Percentiles rank a stretch among this genome's conserved stretches.
These are phyloP conservation scores for Drosophila pruinosa DNA, from an alignment of 1,140 invertebrate species.

Conservation along the genomic window DNA sequence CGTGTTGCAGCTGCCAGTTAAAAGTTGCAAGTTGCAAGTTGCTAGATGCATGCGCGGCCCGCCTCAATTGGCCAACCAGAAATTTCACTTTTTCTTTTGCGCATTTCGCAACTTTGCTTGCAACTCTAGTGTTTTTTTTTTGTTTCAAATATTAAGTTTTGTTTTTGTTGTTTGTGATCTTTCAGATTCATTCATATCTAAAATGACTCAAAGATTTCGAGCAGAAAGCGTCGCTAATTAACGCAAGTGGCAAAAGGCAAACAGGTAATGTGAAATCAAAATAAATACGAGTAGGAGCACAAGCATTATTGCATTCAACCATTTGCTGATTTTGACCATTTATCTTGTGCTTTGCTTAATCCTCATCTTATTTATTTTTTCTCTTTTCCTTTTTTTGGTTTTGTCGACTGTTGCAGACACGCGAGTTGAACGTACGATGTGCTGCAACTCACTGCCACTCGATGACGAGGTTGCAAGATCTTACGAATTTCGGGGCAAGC, in stretches of 20 bases:
- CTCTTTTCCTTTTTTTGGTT: background rate
- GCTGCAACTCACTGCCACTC: background rate
- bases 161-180: background rate
- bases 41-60: background rate
- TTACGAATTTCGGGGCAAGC: background rate
- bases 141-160: constrained; percentile 15
- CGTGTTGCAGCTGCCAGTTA: constrained; percentile 23
- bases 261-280: background rate
- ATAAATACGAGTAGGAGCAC: constrained; percentile 11
- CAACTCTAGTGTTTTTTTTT: constrained; percentile 24
- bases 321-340: constrained; percentile 14
- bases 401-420: background rate
- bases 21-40: background rate
- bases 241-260: constrained; percentile 20
- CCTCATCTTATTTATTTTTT: background rate
- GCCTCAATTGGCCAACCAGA: constrained; percentile 25
- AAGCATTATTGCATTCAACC: background rate
- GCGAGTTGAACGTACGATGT: constrained; percentile 19
- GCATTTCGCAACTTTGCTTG: constrained; percentile 9
- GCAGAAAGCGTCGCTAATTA: constrained; percentile 63
- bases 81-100: constrained; percentile 73
- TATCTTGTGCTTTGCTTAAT: constrained; percentile 17
- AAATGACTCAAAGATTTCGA: constrained; percentile 14
- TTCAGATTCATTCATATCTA: constrained; percentile 11
- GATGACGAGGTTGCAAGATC: background rate